Base-by-base conservation (phyloP, 1,140 invertebrate species). In the Drosophila miranda region DNA sequence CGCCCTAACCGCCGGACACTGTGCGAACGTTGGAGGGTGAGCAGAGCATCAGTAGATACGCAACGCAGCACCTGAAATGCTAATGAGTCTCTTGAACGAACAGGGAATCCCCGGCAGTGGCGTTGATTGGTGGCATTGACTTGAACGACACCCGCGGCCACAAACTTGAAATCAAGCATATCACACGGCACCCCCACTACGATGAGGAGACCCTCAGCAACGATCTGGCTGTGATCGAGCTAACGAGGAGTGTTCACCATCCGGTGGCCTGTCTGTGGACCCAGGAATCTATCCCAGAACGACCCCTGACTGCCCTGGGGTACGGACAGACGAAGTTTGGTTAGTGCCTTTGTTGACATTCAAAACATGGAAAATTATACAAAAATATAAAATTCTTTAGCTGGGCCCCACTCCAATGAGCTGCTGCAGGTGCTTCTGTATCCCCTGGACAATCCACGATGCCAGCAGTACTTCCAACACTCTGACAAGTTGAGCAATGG, bases 291-390 rank as follows among this genome's bases (percentile, higher is more conserved):
- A 7, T 80, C 9, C 77, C 78, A 7, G 53, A 72, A 19, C 26
- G 45, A 1, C 71, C 54, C 9, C 46, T 83, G 6, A 71, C 66
- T 23, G 79, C 79, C 28, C 57, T 83, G 28, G 79, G 79, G 2
- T 83, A 83, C 55, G 80, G 80, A 1, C 70, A 74, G 21, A 78
- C 75, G 2, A 63, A 70, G 51, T 83, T 83, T 41, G 80, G 80
- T 78, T n/a, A 45, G 71, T 46, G 3, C 9, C 9, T 8, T 8
- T 50, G 1, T 26, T 4, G 13, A 14, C 16, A 16, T 9, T 14
- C n/a, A 4, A 6, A 23, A n/a, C 7, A 0, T 49, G 61, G 6
- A 34, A 0, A 16, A 26, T 2, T 14, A 30, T 38, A 11, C 9
- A 13, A 41, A 2, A 21, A 19, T 19, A 3, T 3, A 7, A n/a